A percentile compares a stretch with the other conserved stretches of the same genome.
Evolutionary conservation across 2,888 invertebrate genomes (phyloP).

Genomic region (Scelioninae gen. 2): DNA sequence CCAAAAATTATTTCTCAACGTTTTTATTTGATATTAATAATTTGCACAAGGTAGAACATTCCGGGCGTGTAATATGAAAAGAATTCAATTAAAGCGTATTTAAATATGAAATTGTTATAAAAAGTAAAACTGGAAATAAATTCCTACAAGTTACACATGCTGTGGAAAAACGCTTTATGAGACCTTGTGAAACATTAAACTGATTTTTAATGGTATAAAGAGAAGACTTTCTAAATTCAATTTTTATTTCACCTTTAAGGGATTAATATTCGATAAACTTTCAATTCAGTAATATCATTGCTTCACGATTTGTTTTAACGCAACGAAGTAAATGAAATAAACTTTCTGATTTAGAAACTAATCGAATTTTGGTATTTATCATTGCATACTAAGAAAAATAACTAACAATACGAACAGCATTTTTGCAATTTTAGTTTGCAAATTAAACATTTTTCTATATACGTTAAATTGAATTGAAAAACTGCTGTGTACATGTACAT

Average conservation of each 20-base stretch:
- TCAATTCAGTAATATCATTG: too few species aligned
- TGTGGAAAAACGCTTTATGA: not conserved
- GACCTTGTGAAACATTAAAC: slow-evolving; percentile 11
- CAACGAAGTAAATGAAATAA: too few species aligned
- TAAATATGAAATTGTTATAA: slow-evolving; percentile 5
- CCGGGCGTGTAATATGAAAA: not conserved
- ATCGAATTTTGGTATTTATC: not conserved
- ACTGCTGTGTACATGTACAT: slow-evolving; percentile 1
- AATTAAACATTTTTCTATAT: not conserved
- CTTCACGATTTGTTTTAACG: too few species aligned
- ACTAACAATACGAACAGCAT: not conserved
- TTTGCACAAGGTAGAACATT: not conserved
- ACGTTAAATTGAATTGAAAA: slow-evolving; percentile 12
- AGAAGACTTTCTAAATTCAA: too few species aligned
- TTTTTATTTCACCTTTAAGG: too few species aligned
- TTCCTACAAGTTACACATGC: slow-evolving; percentile 1
- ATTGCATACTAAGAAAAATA: not conserved
- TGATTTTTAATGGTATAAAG: too few species aligned
- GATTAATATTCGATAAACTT: too few species aligned
- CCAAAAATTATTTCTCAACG: not conserved
- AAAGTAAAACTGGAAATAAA: slow-evolving; percentile 8
- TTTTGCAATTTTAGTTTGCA: not conserved
- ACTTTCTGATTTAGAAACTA: too few species aligned
- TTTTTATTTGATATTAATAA: not conserved
- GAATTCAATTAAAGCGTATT: slow-evolving; percentile 11